A percentile compares a stretch with the other conserved stretches of the same genome.
These are phyloP conservation scores for Pyxicephalus adspersus DNA, from an alignment of 2,113 vertebrate species.

Conservation along the genomic window DNA sequence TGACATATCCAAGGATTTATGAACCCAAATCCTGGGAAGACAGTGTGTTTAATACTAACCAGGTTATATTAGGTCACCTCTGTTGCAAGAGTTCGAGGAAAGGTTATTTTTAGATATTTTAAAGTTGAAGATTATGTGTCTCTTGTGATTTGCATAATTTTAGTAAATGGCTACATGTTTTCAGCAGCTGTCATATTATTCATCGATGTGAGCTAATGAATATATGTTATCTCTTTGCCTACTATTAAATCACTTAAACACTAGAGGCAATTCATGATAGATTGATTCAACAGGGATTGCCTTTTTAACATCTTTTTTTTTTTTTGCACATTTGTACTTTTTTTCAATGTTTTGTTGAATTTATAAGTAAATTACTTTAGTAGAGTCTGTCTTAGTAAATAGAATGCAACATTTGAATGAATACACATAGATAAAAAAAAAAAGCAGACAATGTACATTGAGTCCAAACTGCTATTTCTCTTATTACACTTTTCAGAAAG, in stretches of 20 bases:
- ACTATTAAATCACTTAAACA: slow-evolving; percentile 7
- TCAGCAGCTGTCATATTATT: not conserved
- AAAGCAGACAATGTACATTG: no score
- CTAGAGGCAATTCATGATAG: not conserved
- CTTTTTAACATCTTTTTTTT: not conserved
- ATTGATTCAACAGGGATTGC: not conserved
- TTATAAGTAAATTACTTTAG: no score
- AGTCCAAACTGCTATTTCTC: no score
- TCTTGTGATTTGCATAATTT: slow-evolving; percentile 30
- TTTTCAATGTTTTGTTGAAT: not conserved
- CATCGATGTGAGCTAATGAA: slow-evolving; percentile 10
- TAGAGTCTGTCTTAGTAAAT: no score
- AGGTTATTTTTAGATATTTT: slow-evolving; percentile 46
- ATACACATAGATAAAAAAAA: no score
- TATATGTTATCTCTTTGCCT: slow-evolving; percentile 8
- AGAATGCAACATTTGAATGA: no score
- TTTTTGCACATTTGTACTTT: not conserved
- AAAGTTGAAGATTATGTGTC: slow-evolving; percentile 13
- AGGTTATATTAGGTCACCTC: slow-evolving; percentile 52
- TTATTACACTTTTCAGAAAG: no score
- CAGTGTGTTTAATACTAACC: slow-evolving; percentile 41
- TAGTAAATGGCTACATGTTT: slow-evolving; percentile 27
- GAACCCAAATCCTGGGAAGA: slow-evolving; percentile 34
- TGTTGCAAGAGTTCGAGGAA: slow-evolving; percentile 35
- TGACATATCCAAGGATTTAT: slow-evolving; percentile 46